These are phyloP conservation scores for Electrona antarctica DNA, from an alignment of 2,113 vertebrate species.

Conservation along the genomic window DNA sequence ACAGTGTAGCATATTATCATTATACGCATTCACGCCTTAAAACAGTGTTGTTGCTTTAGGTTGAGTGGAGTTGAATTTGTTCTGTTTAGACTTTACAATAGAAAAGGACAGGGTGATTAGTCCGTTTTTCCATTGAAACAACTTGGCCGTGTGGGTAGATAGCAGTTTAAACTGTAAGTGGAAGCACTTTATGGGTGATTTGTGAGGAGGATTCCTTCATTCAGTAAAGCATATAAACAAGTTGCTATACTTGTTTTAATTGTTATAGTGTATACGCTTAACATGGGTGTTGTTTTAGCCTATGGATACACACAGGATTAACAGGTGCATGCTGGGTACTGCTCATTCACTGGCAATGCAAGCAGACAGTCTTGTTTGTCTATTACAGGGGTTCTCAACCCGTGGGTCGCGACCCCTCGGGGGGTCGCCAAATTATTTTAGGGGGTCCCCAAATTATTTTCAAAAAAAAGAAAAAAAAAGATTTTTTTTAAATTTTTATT, in stretches of 20 bases:
- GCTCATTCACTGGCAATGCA: slow-evolving; percentile 18
- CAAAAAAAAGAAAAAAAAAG: too few species aligned
- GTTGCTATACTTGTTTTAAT: slow-evolving; percentile 43
- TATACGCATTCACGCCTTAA: slow-evolving; percentile 79
- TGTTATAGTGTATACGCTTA: slow-evolving; percentile 59
- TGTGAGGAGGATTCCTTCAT: slow-evolving; percentile 59
- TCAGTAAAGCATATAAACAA: slow-evolving; percentile 44
- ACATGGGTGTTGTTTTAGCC: slow-evolving; percentile 40
- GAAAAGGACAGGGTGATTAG: slow-evolving; percentile 35
- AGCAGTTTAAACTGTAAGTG: slow-evolving; percentile 57
- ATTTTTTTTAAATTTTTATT: too few species aligned
- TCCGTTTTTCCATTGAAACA: slow-evolving; percentile 34
- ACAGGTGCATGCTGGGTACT: slow-evolving; percentile 41
- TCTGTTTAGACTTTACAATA: slow-evolving; percentile 45
- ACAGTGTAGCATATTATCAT: slow-evolving; percentile 80
- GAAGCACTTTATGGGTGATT: slow-evolving; percentile 72
- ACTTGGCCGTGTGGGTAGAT: slow-evolving; percentile 51
- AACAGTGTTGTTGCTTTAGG: slow-evolving; percentile 72
- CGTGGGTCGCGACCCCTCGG: too few species aligned
- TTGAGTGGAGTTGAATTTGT: slow-evolving; percentile 54
- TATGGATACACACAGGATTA: slow-evolving; percentile 37
- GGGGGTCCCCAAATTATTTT: too few species aligned
- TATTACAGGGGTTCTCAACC: too few species aligned
- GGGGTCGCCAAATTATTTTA: too few species aligned
- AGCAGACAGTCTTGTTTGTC: slow-evolving; percentile 11